phyloP scores from a whole-genome alignment of 2,113 vertebrate species.

The Xyliphius kryptos region DNA sequence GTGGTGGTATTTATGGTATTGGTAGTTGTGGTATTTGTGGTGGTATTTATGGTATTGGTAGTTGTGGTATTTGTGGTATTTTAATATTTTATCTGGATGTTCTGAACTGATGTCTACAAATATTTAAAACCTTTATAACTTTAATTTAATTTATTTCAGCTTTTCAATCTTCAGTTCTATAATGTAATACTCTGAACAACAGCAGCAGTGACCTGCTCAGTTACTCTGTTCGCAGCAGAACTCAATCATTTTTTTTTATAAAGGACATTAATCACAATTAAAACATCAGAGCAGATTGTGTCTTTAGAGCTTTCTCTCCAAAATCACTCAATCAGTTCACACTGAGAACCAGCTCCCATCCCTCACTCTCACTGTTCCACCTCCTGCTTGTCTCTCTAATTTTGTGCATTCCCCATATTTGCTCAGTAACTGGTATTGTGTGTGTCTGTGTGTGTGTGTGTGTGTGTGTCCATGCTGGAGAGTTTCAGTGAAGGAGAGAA shows the following conservation, averaged over 20 bases:
- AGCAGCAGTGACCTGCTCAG: too few relatives aligned
- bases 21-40: too few relatives aligned
- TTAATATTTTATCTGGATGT: too few relatives aligned
- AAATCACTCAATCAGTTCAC: not conserved
- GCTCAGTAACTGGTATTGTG: slow-evolving; percentile 65
- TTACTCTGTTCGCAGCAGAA: too few relatives aligned
- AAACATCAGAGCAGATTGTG: not conserved
- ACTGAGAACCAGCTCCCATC: not conserved
- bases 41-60: too few relatives aligned
- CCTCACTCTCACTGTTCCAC: slow-evolving; percentile 10
- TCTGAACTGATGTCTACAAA: too few relatives aligned
- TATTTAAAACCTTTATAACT: too few relatives aligned
- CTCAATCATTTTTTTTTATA: too few relatives aligned
- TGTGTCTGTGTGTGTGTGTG: slow-evolving; percentile 52
- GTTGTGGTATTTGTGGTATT: too few relatives aligned
- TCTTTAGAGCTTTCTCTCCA: not conserved
- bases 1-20: not conserved
- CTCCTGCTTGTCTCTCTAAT: slow-evolving; percentile 50
- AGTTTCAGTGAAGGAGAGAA: slow-evolving; percentile 52
- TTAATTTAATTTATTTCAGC: too few relatives aligned
- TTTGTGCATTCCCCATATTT: slow-evolving; percentile 61
- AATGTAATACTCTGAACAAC: too few relatives aligned
- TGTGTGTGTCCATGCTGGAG: slow-evolving; percentile 51
- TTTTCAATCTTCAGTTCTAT: too few relatives aligned
- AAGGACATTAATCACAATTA: not conserved